These are phyloP conservation scores for Aphodius sticticus DNA, from an alignment of 2,888 invertebrate genomes.

Conservation along the genomic window DNA sequence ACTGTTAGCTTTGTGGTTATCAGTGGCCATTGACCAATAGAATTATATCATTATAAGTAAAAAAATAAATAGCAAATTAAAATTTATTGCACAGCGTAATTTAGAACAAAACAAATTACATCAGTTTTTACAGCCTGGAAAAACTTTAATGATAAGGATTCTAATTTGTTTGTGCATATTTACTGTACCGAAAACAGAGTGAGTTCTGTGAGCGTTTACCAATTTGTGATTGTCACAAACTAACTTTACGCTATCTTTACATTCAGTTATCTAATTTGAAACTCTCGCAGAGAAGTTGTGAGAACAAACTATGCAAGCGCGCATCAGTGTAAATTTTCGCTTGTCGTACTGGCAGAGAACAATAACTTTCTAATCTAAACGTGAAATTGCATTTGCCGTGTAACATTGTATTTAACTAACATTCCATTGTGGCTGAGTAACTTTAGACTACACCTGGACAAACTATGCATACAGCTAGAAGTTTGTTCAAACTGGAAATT, in stretches of 20 bases:
- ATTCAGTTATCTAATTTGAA: background rate
- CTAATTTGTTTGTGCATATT: no score
- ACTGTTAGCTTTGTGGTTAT: no score
- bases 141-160: no score
- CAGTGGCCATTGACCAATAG: no score
- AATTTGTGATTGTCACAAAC: background rate
- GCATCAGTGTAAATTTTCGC: background rate
- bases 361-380: conserved; percentile 4
- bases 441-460: background rate
- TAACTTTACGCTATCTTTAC: background rate
- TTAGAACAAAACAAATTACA: no score
- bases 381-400: background rate
- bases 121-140: no score
- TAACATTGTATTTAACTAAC: background rate
- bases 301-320: background rate
- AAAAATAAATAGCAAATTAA: no score
- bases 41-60: no score
- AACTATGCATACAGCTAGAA: background rate
- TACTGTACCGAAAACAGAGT: background rate
- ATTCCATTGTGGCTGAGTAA: background rate
- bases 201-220: background rate
- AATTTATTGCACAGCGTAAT: no score
- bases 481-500: background rate
- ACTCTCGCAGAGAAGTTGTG: background rate
- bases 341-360: background rate